Evolutionary conservation across 2,113 vertebrate species (phyloP).

Genomic region (Bucco capensis): DNA sequence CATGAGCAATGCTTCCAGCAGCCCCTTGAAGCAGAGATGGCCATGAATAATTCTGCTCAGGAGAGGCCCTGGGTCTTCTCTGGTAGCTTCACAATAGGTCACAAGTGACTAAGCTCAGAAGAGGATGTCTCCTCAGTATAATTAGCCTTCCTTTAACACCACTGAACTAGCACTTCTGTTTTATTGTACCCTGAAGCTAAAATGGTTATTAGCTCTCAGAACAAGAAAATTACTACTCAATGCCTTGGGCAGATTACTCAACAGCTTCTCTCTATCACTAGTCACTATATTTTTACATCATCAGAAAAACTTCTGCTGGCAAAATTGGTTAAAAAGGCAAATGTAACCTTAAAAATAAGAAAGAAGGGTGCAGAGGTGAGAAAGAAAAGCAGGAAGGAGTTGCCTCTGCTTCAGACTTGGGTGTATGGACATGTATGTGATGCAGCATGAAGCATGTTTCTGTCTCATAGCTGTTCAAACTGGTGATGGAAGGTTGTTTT

Average conservation of each 20-base stretch:
- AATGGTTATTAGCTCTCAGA: constrained; percentile 67
- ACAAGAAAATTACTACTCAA: constrained; percentile 69
- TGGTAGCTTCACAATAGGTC: constrained; percentile 42
- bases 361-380: neutral
- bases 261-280: constrained; percentile 43
- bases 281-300: too few species aligned
- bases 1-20: constrained; percentile 27
- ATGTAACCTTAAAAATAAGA: neutral
- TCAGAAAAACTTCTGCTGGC: constrained; percentile 1
- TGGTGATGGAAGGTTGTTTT: neutral
- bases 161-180: constrained; percentile 64
- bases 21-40: neutral
- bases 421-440: neutral
- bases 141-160: constrained; percentile 68
- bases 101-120: constrained; percentile 55
- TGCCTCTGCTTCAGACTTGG: neutral
- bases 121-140: constrained; percentile 39
- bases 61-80: constrained; percentile 1
- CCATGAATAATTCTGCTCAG: constrained; percentile 59
- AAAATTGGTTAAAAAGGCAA: neutral
- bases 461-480: neutral
- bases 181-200: constrained; percentile 62
- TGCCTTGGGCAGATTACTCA: constrained; percentile 48
- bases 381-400: neutral
- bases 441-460: neutral